Evolutionary conservation across 2,113 vertebrate species (phyloP).

Genomic region (Benitochromis conjunctus): DNA sequence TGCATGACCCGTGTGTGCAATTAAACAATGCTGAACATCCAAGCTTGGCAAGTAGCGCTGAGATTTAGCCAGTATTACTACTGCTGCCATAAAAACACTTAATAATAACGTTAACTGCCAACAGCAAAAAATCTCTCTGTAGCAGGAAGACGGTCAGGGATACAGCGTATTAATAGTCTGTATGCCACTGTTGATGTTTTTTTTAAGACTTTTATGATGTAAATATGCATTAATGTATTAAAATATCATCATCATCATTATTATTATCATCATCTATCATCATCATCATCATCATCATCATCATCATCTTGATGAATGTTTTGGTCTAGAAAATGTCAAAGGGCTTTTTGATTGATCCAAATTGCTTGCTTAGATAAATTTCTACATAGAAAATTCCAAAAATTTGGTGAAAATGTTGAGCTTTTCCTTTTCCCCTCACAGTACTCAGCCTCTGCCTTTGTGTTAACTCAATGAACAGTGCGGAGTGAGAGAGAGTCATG

Average conservation of each 20-base stretch:
- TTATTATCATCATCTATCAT: accelerated
- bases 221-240: not conserved
- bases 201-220: not conserved
- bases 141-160: not conserved
- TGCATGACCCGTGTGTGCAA: not conserved
- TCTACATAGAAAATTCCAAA: not conserved
- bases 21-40: not conserved
- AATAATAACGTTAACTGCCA: not conserved
- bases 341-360: not conserved
- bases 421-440: not conserved
- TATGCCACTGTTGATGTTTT: not conserved
- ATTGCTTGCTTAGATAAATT: not conserved
- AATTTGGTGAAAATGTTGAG: not conserved
- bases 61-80: not conserved
- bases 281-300: not conserved
- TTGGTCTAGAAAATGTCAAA: not conserved
- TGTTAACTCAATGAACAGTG: not conserved
- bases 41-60: not conserved
- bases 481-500: accelerated
- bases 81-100: not conserved
- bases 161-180: not conserved
- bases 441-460: not conserved
- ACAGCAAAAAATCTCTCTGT: not conserved
- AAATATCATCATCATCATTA: no score
- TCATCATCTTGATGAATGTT: not conserved